Evolutionary conservation across 2,113 vertebrate species (phyloP), one percentile per base, ranked within the genome.

Genomic region (Rafetus swinhoei): DNA sequence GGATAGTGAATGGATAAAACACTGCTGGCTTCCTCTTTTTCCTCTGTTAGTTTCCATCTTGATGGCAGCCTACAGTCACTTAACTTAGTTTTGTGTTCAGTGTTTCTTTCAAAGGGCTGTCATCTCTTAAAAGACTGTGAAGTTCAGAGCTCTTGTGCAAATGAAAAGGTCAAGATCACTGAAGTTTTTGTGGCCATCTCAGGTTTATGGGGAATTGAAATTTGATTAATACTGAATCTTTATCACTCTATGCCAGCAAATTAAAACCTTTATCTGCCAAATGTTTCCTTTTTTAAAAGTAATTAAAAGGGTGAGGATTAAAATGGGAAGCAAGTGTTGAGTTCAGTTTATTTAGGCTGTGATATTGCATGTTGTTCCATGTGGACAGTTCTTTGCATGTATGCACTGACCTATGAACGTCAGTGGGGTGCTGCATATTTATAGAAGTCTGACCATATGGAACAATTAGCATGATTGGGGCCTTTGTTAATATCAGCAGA

Each of bases 391-490:
- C 65, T 84, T 10, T 0, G 0, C 5, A 0, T 16, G 35, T 69
- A n/a, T 69, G 32, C 65, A n/a, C 13, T 18, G 65, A 62, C 65
- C 65, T 14, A 19, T n/a, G 65, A 32, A 69, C 24, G 60, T 62
- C 35, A 3, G 74, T n/a, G 11, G 10, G 74, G 13, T n/a, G 25
- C 1, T 56, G 25, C 2, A 5, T 4, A 21, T 1, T 1, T 18
- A 6, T 3, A 2, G 11, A 21, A 27, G 16, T 62, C 57, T 21
- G 0, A 0, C 1, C 76, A 79, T 22, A 0, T 1, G 15, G 0
- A 10, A 1, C 19, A 24, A 29, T 0, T 0, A 7, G 19, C 9
- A 5, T 79, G 9, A 15, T 45, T 25, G 2, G 18, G 45, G 9
- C 45, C 19, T 80, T 62, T 83, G 19, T 1, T 1, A 6, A 22